A percentile compares a stretch with the other conserved stretches of the same genome.
Conservation (phyloP, 2,888 invertebrate genomes). For the Drosophila formosana region DNA sequence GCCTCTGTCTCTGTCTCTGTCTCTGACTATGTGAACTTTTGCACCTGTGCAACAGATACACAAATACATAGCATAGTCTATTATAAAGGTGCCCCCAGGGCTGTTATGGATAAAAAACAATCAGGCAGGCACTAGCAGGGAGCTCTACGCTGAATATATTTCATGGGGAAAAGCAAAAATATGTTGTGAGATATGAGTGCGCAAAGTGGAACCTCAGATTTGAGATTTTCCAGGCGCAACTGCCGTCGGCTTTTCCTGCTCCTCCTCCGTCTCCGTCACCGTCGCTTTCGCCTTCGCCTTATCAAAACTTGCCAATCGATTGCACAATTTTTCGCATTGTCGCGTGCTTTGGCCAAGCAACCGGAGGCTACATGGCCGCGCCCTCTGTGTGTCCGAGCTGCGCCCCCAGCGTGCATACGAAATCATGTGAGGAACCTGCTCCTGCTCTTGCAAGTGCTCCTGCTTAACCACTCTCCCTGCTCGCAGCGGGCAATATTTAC, state of each 20-base stretch:
- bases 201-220: slow-evolving; percentile 58
- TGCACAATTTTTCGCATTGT: slow-evolving; percentile 82
- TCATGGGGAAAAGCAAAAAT: not conserved
- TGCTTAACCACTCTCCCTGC: slow-evolving; percentile 1
- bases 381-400: slow-evolving; percentile 69
- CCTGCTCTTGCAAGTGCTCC: too few relatives aligned
- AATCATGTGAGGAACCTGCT: slow-evolving; percentile 48
- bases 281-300: not conserved
- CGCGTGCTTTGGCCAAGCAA: slow-evolving; percentile 73
- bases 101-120: slow-evolving; percentile 75
- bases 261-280: not conserved
- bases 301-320: slow-evolving; percentile 65
- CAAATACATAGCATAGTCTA: slow-evolving; percentile 46
- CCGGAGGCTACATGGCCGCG: slow-evolving; percentile 71
- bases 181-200: slow-evolving; percentile 9
- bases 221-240: slow-evolving; percentile 47
- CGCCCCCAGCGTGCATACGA: slow-evolving; percentile 70
- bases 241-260: slow-evolving; percentile 12
- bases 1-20: too few relatives aligned
- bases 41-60: slow-evolving; percentile 68
- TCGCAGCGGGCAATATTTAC: slow-evolving; percentile 58
- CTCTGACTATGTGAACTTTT: slow-evolving; percentile 61
- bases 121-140: slow-evolving; percentile 57
- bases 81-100: slow-evolving; percentile 67
- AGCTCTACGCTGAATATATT: slow-evolving; percentile 31